Evolutionary conservation across 2,888 invertebrate genomes (phyloP).

Genomic region (Cephus pulcher): DNA sequence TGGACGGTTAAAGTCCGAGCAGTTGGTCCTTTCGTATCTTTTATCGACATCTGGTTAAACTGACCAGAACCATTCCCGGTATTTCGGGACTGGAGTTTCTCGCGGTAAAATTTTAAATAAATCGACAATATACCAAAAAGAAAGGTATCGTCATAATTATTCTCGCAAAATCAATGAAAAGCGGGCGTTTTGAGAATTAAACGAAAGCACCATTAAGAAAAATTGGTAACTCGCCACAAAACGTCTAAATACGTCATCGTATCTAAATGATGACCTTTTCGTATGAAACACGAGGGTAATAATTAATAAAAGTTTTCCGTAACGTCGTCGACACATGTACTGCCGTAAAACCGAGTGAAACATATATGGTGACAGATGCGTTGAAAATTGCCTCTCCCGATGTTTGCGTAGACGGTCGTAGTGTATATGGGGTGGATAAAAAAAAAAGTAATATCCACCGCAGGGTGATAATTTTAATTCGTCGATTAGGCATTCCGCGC

Average conservation of each 20-base stretch:
- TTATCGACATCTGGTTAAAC: not conserved
- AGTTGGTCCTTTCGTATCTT: not conserved
- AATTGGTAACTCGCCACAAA: not conserved
- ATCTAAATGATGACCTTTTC: no score
- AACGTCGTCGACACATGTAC: constrained; percentile 44
- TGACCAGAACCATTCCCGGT: not conserved
- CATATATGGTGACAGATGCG: constrained; percentile 51
- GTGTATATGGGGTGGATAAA: constrained; percentile 14
- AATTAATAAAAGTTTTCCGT: constrained; percentile 14
- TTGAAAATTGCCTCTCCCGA: constrained; percentile 47
- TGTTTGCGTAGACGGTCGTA: not conserved
- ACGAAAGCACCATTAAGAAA: not conserved
- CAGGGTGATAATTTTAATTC: constrained; percentile 36
- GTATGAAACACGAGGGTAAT: not conserved
- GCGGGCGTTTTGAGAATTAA: not conserved
- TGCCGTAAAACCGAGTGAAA: constrained; percentile 31
- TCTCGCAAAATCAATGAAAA: not conserved
- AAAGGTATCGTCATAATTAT: not conserved
- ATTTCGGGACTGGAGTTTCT: not conserved
- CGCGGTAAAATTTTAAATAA: not conserved
- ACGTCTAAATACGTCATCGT: not conserved
- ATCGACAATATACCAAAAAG: not conserved
- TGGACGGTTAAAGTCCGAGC: not conserved
- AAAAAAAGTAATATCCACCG: constrained; percentile 49
- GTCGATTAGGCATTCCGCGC: constrained; percentile 18